These are phyloP conservation scores for Ceryle rudis DNA, from an alignment of 2,797 vertebrate genomes.

Conservation along the genomic window DNA sequence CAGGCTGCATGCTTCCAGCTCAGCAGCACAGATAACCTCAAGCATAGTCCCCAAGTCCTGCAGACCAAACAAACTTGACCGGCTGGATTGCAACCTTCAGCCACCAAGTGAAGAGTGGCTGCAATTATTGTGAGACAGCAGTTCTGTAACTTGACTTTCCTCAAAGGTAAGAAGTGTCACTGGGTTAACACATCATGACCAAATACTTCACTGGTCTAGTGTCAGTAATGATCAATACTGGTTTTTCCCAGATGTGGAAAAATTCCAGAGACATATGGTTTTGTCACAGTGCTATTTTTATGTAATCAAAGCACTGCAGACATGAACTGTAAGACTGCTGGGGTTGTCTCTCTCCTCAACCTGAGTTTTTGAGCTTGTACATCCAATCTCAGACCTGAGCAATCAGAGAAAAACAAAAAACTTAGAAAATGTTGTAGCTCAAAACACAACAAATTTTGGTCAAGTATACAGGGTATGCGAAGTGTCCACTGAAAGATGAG, in stretches of 20 bases:
- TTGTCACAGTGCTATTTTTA: neutral
- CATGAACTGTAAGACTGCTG: neutral
- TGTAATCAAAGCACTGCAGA: neutral
- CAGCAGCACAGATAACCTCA: neutral
- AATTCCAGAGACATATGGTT: neutral
- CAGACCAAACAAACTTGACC: neutral
- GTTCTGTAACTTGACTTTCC: neutral
- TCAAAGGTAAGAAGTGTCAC: neutral
- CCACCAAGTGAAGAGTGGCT: accelerated
- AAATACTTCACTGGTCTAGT: accelerated
- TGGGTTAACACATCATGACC: neutral
- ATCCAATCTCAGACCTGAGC: neutral
- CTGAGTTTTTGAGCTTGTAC: neutral
- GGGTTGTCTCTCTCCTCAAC: neutral
- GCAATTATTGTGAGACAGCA: neutral
- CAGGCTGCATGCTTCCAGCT: neutral
- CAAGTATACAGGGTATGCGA: neutral
- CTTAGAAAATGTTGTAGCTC: neutral
- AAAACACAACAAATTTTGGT: neutral
- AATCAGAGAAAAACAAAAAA: neutral
- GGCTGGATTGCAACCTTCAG: neutral
- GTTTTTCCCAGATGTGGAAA: neutral
- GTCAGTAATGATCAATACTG: neutral
- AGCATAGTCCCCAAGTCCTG: neutral
- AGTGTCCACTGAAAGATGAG: neutral